These are phyloP conservation scores for Mastacembelus armatus DNA, from an alignment of 2,797 vertebrate genomes.

Conservation along the genomic window DNA sequence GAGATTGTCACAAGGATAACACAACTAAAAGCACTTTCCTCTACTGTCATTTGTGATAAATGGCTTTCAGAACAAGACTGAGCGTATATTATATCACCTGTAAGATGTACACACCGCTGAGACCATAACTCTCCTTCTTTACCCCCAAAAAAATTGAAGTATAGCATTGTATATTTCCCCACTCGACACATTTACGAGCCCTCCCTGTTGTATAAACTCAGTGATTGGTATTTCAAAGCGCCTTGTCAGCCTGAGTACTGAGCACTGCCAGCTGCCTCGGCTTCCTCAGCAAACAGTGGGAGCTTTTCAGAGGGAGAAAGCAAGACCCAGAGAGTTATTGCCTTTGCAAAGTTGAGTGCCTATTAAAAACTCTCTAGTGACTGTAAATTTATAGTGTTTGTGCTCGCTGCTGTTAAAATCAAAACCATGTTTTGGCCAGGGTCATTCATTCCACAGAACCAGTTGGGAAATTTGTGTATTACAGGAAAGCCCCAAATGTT, in stretches of 20 bases:
- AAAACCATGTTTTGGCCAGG: slow-evolving; percentile 89
- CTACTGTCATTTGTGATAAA: slow-evolving; percentile 89
- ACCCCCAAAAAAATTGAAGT: slow-evolving; percentile 90
- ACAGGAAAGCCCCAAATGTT: slow-evolving; percentile 47
- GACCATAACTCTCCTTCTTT: slow-evolving; percentile 92
- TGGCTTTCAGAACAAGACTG: slow-evolving; percentile 88
- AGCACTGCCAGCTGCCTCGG: slow-evolving; percentile 91
- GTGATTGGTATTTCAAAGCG: slow-evolving; percentile 97
- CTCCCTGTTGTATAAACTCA: slow-evolving; percentile 94
- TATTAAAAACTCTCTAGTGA: slow-evolving; percentile 90
- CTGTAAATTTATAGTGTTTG: slow-evolving; percentile 96
- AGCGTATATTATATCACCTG: slow-evolving; percentile 96
- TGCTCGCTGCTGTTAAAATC: slow-evolving; percentile 94
- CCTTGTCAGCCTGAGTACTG: slow-evolving; percentile 89
- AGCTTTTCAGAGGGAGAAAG: slow-evolving; percentile 56
- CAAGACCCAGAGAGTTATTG: slow-evolving; percentile 83
- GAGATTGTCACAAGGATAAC: slow-evolving; percentile 70
- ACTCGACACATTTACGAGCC: slow-evolving; percentile 94
- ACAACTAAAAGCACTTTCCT: slow-evolving; percentile 86
- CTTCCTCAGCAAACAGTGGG: slow-evolving; percentile 77
- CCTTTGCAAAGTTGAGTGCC: slow-evolving; percentile 85
- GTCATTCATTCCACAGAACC: slow-evolving; percentile 65
- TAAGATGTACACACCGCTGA: slow-evolving; percentile 92
- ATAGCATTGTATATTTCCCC: slow-evolving; percentile 92
- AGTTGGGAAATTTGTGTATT: slow-evolving; percentile 53